phyloP scores from a whole-genome alignment of 2,113 vertebrate species.

The Erinaceus europaeus region DNA sequence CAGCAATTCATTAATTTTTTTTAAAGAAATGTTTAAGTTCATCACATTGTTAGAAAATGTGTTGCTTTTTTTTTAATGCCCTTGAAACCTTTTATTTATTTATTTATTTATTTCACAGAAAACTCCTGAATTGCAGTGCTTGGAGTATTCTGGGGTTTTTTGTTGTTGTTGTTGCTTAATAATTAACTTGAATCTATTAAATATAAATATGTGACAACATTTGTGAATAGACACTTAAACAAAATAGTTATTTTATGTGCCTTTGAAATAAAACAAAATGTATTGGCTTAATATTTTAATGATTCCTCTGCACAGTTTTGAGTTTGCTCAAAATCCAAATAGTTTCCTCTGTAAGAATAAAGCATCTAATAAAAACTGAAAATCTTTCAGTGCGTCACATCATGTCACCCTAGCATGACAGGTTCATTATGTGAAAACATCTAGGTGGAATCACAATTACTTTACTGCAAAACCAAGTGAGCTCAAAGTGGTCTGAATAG shows the following conservation, averaged over 20 bases:
- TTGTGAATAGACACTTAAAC: not conserved
- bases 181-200: conserved; percentile 35
- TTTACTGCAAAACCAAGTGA: not conserved
- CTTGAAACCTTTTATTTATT: conserved; percentile 13
- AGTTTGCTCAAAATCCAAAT: conserved; percentile 28
- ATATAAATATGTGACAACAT: not conserved
- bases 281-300: not conserved
- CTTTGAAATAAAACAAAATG: conserved; percentile 30
- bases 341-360: conserved; percentile 38
- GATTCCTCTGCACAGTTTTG: not conserved
- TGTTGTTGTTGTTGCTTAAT: not conserved
- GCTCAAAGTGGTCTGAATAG: not conserved
- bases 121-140: no score
- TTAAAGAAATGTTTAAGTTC: not conserved
- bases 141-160: not conserved
- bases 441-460: conserved; percentile 28
- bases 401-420: not conserved
- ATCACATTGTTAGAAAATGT: not conserved
- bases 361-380: conserved; percentile 5
- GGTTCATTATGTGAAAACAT: not conserved
- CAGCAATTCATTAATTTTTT: not conserved
- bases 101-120: no score
- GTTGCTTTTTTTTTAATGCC: not conserved
- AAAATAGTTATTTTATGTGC: conserved; percentile 27
- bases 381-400: not conserved